A percentile compares a stretch with the other conserved stretches of the same genome.
Evolutionary conservation across 2,888 invertebrate species (phyloP).

Genomic region (Heterodera filipjevi): DNA sequence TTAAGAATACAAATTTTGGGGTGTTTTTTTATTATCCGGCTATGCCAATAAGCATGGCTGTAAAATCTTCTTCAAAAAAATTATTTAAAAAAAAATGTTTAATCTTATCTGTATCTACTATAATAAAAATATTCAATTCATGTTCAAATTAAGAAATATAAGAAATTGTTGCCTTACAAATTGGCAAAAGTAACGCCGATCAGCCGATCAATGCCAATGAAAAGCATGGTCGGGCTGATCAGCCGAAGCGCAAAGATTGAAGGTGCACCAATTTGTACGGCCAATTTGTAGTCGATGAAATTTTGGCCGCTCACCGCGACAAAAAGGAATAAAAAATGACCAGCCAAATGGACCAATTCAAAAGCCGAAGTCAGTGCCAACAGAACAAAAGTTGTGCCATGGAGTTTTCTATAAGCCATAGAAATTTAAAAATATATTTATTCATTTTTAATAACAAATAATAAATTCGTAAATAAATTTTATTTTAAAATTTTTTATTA

Average conservation of each 20-base stretch:
- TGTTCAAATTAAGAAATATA: background rate
- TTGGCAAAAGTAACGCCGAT: conserved; percentile 12
- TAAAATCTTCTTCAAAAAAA: too few relatives aligned
- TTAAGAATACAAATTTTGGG: too few relatives aligned
- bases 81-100: too few relatives aligned
- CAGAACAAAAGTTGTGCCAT: background rate
- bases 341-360: conserved; percentile 15
- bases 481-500: too few relatives aligned
- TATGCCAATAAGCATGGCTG: too few relatives aligned
- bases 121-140: too few relatives aligned
- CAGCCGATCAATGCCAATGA: conserved; percentile 19
- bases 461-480: too few relatives aligned
- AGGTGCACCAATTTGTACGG: background rate
- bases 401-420: background rate
- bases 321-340: background rate
- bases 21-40: too few relatives aligned
- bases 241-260: background rate
- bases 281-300: conserved; percentile 10
- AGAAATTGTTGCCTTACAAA: conserved; percentile 20
- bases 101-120: too few relatives aligned
- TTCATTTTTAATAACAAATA: too few relatives aligned
- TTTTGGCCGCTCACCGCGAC: conserved; percentile 13
- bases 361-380: conserved; percentile 14
- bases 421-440: background rate
- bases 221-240: background rate